Evolutionary conservation across 2,888 invertebrate species (phyloP), one percentile per base, ranked within the genome.

Genomic region (Criorhina ranunculi): DNA sequence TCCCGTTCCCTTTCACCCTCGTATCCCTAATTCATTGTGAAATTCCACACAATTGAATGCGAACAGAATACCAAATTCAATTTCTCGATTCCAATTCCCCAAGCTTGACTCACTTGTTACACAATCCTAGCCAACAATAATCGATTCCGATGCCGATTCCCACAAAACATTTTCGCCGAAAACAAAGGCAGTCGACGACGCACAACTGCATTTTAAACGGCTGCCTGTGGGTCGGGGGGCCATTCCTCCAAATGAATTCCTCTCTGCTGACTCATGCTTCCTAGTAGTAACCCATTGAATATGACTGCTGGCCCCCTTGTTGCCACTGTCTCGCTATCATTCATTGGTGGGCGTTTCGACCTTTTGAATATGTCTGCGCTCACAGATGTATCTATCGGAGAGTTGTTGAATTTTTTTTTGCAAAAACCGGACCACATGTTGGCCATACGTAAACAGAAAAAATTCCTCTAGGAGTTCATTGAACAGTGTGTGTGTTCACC

Each of bases 221-320:
- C 33, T n/a, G 44, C 7, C 60, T 9, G 29, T 33, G 24, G 24
- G 72, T 49, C 15, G 17, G 12, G n/a, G 17, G 12, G n/a, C 15
- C 19, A 11, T 75, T 9, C 55, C 51, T 33, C 55, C 11, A 29
- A 57, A 57, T 19, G 29, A 76, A 76, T 76, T 59, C 76, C 49
- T 49, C 33, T 33, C 6, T 17, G 53, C 67, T 77, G 67, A 77
- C 42, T 77, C 67, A 69, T 51, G 19, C 17, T 77, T 77, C 67
- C 76, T 53, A 59, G 75, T 53, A 59, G 75, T 49, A 60, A 37
- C 46, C 46, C 64, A 35, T 57, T 66, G 37, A 64, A 59, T 29
- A 7, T 12, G n/a, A n/a, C n/a, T n/a, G 17, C 9, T 29, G 35
- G 37, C 0, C 37, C 53, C 33, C 33, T 57, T 33, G 44, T 29